Conservation (phyloP, 2,797 vertebrate genomes). For the Sebastolobus alascanus region DNA sequence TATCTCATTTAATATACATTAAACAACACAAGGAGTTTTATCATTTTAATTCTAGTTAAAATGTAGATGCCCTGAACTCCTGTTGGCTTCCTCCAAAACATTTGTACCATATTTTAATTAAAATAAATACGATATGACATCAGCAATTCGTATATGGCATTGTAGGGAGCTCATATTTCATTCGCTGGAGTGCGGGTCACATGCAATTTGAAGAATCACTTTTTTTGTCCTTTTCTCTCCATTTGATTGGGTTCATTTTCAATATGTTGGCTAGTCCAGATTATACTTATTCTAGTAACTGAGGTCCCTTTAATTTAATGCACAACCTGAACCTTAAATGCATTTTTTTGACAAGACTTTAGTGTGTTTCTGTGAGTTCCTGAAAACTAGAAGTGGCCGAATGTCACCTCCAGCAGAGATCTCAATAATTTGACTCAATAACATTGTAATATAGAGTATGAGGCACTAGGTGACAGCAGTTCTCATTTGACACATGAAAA, state of each 20-base stretch:
- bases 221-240: too few species aligned
- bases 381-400: too few species aligned
- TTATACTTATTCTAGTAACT: too few species aligned
- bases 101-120: background rate
- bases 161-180: background rate
- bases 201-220: background rate
- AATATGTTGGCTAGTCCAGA: too few species aligned
- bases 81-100: background rate
- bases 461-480: conserved; percentile 46
- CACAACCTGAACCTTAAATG: background rate
- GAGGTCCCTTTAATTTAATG: background rate
- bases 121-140: background rate
- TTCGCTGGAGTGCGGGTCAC: background rate
- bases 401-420: background rate
- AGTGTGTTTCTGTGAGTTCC: too few species aligned
- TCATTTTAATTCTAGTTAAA: background rate
- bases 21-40: background rate
- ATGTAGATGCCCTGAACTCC: background rate
- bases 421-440: background rate
- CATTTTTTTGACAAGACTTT: too few species aligned
- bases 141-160: background rate
- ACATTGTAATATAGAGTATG: background rate
- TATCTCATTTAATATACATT: too few species aligned
- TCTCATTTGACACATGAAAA: background rate
- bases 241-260: too few species aligned